These are phyloP conservation scores for Megatriorchis doriae DNA, from an alignment of 2,113 vertebrate genomes.

Conservation along the genomic window DNA sequence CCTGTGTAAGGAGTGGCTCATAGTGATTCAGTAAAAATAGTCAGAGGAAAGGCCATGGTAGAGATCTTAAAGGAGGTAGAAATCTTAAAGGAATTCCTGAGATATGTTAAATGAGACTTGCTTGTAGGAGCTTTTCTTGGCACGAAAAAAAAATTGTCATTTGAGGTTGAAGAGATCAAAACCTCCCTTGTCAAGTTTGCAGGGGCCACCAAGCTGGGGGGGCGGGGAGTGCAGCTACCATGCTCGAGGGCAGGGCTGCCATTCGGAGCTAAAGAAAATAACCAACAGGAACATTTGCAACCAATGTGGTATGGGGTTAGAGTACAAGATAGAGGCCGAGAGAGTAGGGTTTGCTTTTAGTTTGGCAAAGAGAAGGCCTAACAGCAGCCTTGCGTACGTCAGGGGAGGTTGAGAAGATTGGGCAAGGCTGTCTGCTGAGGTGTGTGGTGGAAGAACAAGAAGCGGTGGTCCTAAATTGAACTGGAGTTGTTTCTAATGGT, in stretches of 20 bases:
- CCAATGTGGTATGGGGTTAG: accelerated
- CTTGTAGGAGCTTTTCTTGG: not conserved
- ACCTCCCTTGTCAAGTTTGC: not conserved
- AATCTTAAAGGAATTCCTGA: not conserved
- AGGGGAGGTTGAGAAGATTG: not conserved
- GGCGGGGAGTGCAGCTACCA: accelerated
- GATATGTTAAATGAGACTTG: not conserved
- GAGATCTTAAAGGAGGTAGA: not conserved
- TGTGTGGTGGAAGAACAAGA: not conserved
- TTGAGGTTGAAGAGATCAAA: not conserved
- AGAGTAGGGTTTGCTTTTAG: not conserved
- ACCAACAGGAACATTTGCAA: not conserved
- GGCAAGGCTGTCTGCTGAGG: not conserved
- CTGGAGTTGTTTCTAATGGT: not conserved
- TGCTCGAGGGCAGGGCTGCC: not conserved
- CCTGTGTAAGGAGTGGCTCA: not conserved
- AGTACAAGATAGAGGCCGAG: not conserved
- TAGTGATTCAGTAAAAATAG: not conserved
- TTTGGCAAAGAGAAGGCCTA: not conserved
- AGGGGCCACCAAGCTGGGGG: not conserved
- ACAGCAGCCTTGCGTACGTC: accelerated
- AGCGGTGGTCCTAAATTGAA: not conserved
- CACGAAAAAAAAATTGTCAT: not conserved
- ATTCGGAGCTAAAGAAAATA: not conserved
- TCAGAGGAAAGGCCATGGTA: not conserved